Evolutionary conservation across 2,888 invertebrate genomes (phyloP).

Genomic region (Empis stercorea): DNA sequence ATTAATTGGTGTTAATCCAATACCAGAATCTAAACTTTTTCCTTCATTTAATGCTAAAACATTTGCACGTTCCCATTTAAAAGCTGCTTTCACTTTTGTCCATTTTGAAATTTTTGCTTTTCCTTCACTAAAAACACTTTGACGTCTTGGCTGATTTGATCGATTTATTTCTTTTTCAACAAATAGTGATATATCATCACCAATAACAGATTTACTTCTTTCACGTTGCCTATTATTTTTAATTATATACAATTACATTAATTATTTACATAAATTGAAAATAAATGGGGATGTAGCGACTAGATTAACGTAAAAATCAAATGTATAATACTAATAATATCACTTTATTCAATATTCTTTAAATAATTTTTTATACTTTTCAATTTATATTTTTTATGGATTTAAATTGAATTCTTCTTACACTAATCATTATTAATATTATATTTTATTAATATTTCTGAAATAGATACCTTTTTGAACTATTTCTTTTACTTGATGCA

Average conservation of each 20-base stretch:
- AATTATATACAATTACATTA: no score
- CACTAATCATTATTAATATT: no score
- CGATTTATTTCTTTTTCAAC: slow-evolving; percentile 25
- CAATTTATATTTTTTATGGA: no score
- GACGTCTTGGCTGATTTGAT: slow-evolving; percentile 19
- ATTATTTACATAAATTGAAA: no score
- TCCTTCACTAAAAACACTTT: slow-evolving; percentile 32
- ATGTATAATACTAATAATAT: no score
- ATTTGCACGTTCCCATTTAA: slow-evolving; percentile 71
- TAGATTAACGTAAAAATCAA: background rate
- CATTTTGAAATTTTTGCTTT: slow-evolving; percentile 55
- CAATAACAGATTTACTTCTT: slow-evolving; percentile 54
- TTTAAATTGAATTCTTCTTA: no score
- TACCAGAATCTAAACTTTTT: slow-evolving; percentile 33
- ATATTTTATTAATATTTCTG: slow-evolving; percentile 1
- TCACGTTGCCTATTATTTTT: slow-evolving; percentile 35
- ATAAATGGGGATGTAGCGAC: no score
- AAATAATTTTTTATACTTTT: no score
- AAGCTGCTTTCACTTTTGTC: slow-evolving; percentile 81
- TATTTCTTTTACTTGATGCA: slow-evolving; percentile 38
- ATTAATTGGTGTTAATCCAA: slow-evolving; percentile 37
- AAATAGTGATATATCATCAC: slow-evolving; percentile 43
- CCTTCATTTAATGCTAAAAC: slow-evolving; percentile 32
- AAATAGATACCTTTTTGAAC: slow-evolving; percentile 37
- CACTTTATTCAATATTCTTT: no score